These are phyloP conservation scores for Fregata magnificens DNA, from an alignment of 2,113 vertebrate species.

Conservation along the genomic window DNA sequence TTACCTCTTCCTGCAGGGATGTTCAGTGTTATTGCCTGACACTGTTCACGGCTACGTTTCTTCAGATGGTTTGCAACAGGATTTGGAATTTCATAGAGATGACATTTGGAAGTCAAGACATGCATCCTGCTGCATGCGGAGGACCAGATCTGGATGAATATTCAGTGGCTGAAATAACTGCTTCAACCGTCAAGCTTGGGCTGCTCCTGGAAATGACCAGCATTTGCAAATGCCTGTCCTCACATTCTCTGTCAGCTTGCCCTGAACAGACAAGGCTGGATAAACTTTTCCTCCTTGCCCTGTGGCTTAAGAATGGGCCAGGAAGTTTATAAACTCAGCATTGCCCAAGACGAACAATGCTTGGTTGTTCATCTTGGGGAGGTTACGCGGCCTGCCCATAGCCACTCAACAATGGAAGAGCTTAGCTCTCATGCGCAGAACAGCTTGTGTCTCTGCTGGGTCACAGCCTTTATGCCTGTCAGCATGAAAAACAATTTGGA, in stretches of 20 bases:
- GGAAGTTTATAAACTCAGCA: neutral
- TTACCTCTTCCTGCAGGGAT: neutral
- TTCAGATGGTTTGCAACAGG: neutral
- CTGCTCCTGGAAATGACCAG: neutral
- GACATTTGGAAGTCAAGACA: neutral
- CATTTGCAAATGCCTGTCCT: neutral
- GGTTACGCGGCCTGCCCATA: neutral
- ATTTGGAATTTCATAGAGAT: neutral
- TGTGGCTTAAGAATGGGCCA: neutral
- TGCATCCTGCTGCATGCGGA: neutral
- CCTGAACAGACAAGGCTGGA: neutral
- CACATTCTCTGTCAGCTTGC: neutral
- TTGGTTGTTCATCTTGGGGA: neutral
- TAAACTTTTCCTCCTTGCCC: neutral
- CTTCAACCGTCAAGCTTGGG: neutral
- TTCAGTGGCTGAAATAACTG: neutral
- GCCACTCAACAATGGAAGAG: neutral
- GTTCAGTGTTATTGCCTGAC: neutral
- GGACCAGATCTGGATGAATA: neutral
- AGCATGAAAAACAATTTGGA: neutral
- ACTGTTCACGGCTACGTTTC: rapidly evolving
- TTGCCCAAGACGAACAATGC: neutral
- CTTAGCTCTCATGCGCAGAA: neutral
- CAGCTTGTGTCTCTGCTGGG: neutral
- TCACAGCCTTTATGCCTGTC: neutral